phyloP scores from a whole-genome alignment of 2,113 vertebrate genomes.

The Halichoeres trimaculatus region DNA sequence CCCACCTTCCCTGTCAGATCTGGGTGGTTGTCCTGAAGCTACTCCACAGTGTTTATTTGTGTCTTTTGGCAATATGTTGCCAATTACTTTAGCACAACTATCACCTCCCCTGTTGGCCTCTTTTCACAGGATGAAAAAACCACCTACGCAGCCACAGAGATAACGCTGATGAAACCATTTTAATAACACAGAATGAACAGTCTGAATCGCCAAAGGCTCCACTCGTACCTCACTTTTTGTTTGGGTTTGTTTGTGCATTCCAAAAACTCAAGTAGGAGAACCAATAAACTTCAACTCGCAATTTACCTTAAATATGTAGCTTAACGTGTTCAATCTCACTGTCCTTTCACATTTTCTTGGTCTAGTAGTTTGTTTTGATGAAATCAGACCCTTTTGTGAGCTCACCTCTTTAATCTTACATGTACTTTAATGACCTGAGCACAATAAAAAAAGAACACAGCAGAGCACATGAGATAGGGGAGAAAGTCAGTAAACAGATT shows the following conservation, averaged over 20 bases:
- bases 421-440: conserved; percentile 10
- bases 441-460: conserved; percentile 12
- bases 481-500: conserved; percentile 11
- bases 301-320: background rate
- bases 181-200: background rate
- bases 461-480: conserved; percentile 2
- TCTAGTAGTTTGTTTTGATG: background rate
- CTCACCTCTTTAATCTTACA: background rate
- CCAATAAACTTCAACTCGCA: background rate
- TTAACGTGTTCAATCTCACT: background rate
- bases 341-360: background rate
- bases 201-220: conserved; percentile 21
- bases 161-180: conserved; percentile 24
- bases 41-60: conserved; percentile 22
- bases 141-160: conserved; percentile 22
- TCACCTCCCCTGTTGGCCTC: conserved; percentile 46
- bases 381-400: background rate
- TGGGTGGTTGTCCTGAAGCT: conserved; percentile 54
- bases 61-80: conserved; percentile 23
- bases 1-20: conserved; percentile 32
- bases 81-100: conserved; percentile 23
- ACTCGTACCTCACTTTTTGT: background rate
- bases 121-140: conserved; percentile 33
- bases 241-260: conserved; percentile 15
- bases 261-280: background rate